phyloP scores from a whole-genome alignment of 2,797 vertebrate genomes.

The Coregonus ussuriensis region DNA sequence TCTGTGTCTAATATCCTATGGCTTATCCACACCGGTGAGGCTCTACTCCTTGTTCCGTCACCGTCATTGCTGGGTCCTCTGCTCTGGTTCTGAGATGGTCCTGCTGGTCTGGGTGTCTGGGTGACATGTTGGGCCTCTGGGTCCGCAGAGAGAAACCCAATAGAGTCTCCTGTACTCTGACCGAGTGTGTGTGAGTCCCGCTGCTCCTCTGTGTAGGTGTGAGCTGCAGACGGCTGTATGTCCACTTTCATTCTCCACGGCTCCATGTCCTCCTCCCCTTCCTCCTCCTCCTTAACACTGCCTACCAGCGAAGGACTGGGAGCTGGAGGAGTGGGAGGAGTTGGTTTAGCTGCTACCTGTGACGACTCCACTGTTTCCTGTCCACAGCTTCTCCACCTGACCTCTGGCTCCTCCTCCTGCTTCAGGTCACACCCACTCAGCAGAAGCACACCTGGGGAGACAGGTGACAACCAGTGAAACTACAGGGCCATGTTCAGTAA shows the following conservation, averaged over 20 bases:
- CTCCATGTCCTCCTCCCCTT: slow-evolving; percentile 24
- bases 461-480: not conserved
- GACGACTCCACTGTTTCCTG: slow-evolving; percentile 35
- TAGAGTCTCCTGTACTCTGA: slow-evolving; percentile 29
- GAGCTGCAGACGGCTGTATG: slow-evolving; percentile 36
- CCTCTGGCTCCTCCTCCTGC: slow-evolving; percentile 46
- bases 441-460: slow-evolving; percentile 42
- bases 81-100: slow-evolving; percentile 38
- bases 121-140: slow-evolving; percentile 38
- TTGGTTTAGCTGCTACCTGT: slow-evolving; percentile 34
- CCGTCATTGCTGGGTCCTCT: slow-evolving; percentile 33
- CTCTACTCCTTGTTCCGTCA: slow-evolving; percentile 31
- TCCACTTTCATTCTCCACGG: slow-evolving; percentile 46
- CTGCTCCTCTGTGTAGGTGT: slow-evolving; percentile 45
- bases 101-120: slow-evolving; percentile 31
- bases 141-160: slow-evolving; percentile 32
- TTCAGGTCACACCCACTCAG: slow-evolving; percentile 46
- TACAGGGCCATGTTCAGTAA: not conserved
- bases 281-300: slow-evolving; percentile 26
- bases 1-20: slow-evolving; percentile 27
- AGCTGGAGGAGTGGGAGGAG: not conserved
- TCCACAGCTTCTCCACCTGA: slow-evolving; percentile 47
- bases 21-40: slow-evolving; percentile 28
- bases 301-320: slow-evolving; percentile 1
- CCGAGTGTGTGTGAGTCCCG: slow-evolving; percentile 25